phyloP scores from a whole-genome alignment of 2,797 vertebrate species.

The Pseudotriccus pelzelni region DNA sequence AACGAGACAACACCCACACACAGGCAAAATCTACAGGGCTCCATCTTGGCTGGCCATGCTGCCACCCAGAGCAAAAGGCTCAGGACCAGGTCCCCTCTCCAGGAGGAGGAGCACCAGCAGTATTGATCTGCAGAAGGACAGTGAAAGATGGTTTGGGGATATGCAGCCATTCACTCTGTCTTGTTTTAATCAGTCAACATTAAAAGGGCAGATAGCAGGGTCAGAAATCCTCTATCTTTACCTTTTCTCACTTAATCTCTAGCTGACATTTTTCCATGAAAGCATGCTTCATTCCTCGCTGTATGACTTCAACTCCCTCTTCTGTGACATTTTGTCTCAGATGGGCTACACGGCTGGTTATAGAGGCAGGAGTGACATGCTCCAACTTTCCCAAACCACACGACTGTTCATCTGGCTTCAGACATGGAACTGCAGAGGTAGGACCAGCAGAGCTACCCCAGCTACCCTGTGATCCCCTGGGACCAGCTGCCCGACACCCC shows the following conservation, averaged over 20 bases:
- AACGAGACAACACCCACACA: fast-evolving
- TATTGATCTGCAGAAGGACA: neutral
- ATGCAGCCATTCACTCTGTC: neutral
- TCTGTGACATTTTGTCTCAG: neutral
- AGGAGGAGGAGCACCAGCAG: fast-evolving
- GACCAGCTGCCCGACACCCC: neutral
- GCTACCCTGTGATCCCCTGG: neutral
- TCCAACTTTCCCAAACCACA: neutral
- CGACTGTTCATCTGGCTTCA: neutral
- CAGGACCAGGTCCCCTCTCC: neutral
- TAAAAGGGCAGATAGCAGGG: neutral
- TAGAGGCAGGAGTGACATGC: neutral
- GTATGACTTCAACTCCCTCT: neutral
- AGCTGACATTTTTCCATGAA: neutral
- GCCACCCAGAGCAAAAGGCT: neutral
- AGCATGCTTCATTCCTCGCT: neutral
- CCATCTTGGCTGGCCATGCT: neutral
- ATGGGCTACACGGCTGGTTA: neutral
- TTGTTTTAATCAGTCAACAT: neutral
- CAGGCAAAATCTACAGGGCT: neutral
- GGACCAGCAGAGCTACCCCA: neutral
- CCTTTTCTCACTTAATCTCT: neutral
- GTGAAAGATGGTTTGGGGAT: neutral
- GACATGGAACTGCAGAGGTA: neutral
- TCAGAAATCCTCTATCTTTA: neutral